A percentile compares a stretch with the other conserved stretches of the same genome.
Evolutionary conservation across 2,113 vertebrate genomes (phyloP).

Genomic region (Dicerorhinus sumatrensis): DNA sequence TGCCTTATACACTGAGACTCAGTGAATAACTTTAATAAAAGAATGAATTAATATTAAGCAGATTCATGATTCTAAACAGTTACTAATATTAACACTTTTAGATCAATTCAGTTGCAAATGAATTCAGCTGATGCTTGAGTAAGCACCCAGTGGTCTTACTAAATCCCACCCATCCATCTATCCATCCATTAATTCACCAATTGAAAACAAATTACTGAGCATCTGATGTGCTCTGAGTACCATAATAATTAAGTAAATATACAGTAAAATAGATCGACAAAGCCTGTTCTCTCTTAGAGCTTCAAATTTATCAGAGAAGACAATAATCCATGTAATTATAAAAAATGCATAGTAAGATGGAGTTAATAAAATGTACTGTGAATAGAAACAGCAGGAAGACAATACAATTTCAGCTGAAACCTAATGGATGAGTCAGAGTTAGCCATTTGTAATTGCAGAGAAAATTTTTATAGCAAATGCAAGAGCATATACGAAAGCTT

Average conservation of each 20-base stretch:
- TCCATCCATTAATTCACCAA: neutral
- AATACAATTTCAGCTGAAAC: neutral
- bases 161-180: neutral
- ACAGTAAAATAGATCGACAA: neutral
- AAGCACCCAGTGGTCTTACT: neutral
- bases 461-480: neutral
- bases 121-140: neutral
- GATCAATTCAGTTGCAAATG: neutral
- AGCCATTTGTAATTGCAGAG: neutral
- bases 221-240: neutral
- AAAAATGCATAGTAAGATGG: neutral
- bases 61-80: neutral
- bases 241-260: neutral
- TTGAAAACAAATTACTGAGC: neutral
- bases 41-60: neutral
- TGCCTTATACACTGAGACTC: neutral
- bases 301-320: slow-evolving; percentile 17
- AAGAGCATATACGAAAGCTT: neutral
- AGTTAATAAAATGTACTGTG: neutral
- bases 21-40: neutral
- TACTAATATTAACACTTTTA: neutral
- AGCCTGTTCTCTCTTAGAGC: neutral
- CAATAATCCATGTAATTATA: neutral
- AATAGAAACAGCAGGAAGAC: neutral
- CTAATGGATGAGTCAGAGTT: neutral